Percentiles rank a stretch among this genome's conserved stretches.
Evolutionary conservation across 2,888 invertebrate genomes (phyloP).

Genomic region (Eulithis testata): DNA sequence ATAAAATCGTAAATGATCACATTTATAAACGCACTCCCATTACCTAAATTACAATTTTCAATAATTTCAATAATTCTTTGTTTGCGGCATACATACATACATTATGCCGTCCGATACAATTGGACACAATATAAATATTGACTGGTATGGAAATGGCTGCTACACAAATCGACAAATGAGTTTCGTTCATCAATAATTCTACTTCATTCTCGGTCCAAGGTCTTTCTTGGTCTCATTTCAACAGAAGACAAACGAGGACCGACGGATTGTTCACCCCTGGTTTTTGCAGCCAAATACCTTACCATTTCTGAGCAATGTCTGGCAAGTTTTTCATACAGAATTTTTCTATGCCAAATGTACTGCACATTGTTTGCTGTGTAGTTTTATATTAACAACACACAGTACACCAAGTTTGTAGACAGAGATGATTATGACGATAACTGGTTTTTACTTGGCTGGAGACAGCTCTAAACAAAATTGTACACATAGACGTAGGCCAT

Average conservation of each 20-base stretch:
- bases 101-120: slow-evolving; percentile 15
- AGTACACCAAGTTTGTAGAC: too few species aligned
- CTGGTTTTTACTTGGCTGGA: too few species aligned
- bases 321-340: not conserved
- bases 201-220: slow-evolving; percentile 7
- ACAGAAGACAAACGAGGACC: slow-evolving; percentile 4
- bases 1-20: not conserved
- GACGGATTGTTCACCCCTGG: not conserved
- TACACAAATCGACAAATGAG: slow-evolving; percentile 9
- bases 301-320: slow-evolving; percentile 9
- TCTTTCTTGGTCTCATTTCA: not conserved
- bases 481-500: too few species aligned
- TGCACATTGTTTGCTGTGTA: not conserved
- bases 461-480: too few species aligned
- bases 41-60: not conserved
- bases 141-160: slow-evolving; percentile 8
- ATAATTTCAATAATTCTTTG: not conserved
- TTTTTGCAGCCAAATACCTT: slow-evolving; percentile 6
- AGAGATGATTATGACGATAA: too few species aligned
- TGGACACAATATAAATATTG: slow-evolving; percentile 16
- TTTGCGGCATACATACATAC: not conserved
- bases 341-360: not conserved
- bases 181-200: slow-evolving; percentile 14
- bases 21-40: not conserved
- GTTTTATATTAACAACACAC: too few species aligned